These are phyloP conservation scores for Fistularia commersonii DNA, from an alignment of 2,797 vertebrate species.

Conservation along the genomic window DNA sequence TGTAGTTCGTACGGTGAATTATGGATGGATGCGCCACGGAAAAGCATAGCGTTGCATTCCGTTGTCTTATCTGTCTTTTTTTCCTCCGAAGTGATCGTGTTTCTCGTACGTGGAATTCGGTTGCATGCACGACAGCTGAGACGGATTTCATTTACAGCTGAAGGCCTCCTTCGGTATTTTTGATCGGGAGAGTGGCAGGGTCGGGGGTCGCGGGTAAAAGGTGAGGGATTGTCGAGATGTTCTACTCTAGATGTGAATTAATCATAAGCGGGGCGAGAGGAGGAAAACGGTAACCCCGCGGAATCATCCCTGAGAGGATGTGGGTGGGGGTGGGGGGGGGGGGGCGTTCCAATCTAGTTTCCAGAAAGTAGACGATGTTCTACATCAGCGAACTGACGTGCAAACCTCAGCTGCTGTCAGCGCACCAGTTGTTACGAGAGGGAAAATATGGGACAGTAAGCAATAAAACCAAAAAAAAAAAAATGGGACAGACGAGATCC, in stretches of 20 bases:
- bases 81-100: no score
- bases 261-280: slow-evolving; percentile 44
- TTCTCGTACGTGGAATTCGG: no score
- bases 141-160: no score
- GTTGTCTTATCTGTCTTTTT: no score
- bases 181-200: slow-evolving; percentile 44
- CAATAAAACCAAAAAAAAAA: slow-evolving; percentile 8
- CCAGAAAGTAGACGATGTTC: slow-evolving; percentile 16
- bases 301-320: slow-evolving; percentile 48
- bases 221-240: slow-evolving; percentile 37
- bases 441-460: slow-evolving; percentile 8
- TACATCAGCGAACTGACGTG: slow-evolving; percentile 18
- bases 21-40: slow-evolving; percentile 40
- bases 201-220: slow-evolving; percentile 19
- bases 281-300: slow-evolving; percentile 46
- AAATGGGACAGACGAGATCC: neutral
- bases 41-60: slow-evolving; percentile 16
- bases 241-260: slow-evolving; percentile 62
- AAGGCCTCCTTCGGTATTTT: slow-evolving; percentile 35
- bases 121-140: no score
- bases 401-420: slow-evolving; percentile 4
- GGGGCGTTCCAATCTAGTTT: no score
- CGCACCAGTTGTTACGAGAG: slow-evolving; percentile 1
- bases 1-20: slow-evolving; percentile 59
- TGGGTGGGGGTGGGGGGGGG: slow-evolving; percentile 35